Percentiles rank a stretch among this genome's conserved stretches.
phyloP scores from a whole-genome alignment of 2,888 invertebrate species.

The Macrosiphum euphorbiae region DNA sequence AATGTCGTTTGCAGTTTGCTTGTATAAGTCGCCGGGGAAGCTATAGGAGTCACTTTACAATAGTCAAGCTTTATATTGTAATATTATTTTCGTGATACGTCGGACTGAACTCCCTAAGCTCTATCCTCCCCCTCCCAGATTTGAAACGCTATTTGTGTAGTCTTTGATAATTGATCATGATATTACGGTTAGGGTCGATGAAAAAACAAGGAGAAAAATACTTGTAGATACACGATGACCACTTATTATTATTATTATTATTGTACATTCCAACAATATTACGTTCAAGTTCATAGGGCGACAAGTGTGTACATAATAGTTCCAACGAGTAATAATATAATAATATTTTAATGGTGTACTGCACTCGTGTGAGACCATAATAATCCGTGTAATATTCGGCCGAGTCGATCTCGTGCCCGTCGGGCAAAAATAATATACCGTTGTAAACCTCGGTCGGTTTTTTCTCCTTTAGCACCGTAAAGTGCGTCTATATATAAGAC shows the following conservation, averaged over 20 bases:
- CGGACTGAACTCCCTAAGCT: background rate
- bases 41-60: too few relatives aligned
- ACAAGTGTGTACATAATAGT: background rate
- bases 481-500: background rate
- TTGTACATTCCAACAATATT: background rate
- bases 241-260: background rate
- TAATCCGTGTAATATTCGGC: background rate
- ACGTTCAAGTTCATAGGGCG: background rate
- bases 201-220: background rate
- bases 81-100: background rate
- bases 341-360: background rate
- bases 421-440: constrained; percentile 28
- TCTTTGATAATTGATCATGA: background rate
- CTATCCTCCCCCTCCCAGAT: background rate
- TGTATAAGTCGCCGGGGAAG: too few relatives aligned
- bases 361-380: background rate
- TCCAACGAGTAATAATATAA: background rate
- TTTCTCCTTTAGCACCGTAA: background rate
- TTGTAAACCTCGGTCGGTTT: background rate
- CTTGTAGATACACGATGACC: background rate
- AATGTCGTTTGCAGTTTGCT: too few relatives aligned
- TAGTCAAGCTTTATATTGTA: too few relatives aligned
- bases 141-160: background rate
- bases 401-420: background rate
- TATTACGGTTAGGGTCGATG: background rate